These are phyloP conservation scores for Baryphthengus martii DNA, from an alignment of 2,113 vertebrate species.

Conservation along the genomic window DNA sequence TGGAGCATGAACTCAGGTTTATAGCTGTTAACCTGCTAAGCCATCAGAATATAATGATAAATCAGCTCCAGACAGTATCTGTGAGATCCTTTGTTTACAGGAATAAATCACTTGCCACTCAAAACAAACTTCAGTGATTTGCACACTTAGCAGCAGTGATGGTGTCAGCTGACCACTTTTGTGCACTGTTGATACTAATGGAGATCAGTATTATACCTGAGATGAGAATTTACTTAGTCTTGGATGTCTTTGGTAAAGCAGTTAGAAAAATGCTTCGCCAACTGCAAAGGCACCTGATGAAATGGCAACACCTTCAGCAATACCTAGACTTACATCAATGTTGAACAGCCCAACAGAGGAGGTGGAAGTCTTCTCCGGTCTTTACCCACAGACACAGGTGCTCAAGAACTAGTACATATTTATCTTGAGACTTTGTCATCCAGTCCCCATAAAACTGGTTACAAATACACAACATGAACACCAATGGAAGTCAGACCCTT, in stretches of 20 bases:
- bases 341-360: background rate
- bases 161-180: background rate
- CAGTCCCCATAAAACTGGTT: background rate
- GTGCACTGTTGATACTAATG: background rate
- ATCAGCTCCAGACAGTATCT: background rate
- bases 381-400: background rate
- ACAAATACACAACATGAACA: background rate
- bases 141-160: background rate
- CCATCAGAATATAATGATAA: background rate
- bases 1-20: background rate
- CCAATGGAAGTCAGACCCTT: background rate
- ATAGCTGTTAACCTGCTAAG: background rate
- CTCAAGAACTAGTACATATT: background rate
- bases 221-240: background rate
- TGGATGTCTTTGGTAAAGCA: background rate
- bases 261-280: background rate
- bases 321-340: background rate
- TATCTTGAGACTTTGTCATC: background rate
- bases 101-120: background rate
- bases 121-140: background rate
- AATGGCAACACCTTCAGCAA: background rate
- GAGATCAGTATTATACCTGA: background rate
- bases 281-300: background rate
- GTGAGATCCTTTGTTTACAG: background rate
- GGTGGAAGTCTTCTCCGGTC: background rate